Evolutionary conservation across 2,888 invertebrate species (phyloP).

Genomic region (Perdita meconis): DNA sequence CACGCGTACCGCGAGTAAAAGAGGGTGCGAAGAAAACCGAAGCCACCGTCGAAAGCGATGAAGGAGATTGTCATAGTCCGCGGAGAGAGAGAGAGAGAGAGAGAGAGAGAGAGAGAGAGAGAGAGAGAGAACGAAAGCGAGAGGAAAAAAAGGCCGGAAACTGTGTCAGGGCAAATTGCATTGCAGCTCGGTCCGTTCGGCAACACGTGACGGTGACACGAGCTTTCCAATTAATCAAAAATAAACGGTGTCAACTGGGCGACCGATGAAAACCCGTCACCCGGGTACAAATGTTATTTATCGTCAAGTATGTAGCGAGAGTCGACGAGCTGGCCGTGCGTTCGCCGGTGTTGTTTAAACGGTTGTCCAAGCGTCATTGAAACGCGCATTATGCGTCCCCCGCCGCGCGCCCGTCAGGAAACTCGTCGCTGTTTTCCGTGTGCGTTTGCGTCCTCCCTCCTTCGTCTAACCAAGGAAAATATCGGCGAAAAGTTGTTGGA

Average conservation of each 20-base stretch:
- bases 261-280: slow-evolving; percentile 60
- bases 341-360: slow-evolving; percentile 64
- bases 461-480: slow-evolving; percentile 47
- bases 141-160: slow-evolving; percentile 48
- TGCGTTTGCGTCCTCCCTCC: slow-evolving; percentile 54
- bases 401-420: slow-evolving; percentile 29
- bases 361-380: slow-evolving; percentile 63
- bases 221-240: slow-evolving; percentile 75
- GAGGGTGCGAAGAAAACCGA: slow-evolving; percentile 10
- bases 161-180: slow-evolving; percentile 60
- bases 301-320: slow-evolving; percentile 64
- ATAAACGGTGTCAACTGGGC: slow-evolving; percentile 71
- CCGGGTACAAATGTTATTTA: slow-evolving; percentile 75
- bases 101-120: background rate
- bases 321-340: slow-evolving; percentile 14
- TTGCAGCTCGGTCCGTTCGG: slow-evolving; percentile 48
- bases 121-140: too few relatives aligned
- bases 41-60: slow-evolving; percentile 19
- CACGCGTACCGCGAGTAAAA: slow-evolving; percentile 5
- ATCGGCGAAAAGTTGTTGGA: too few relatives aligned
- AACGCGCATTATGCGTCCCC: slow-evolving; percentile 48
- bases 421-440: slow-evolving; percentile 46
- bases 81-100: background rate
- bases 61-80: slow-evolving; percentile 23
- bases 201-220: slow-evolving; percentile 67